Conservation (phyloP, 2,113 vertebrate genomes). For the Thalassoma bifasciatum region DNA sequence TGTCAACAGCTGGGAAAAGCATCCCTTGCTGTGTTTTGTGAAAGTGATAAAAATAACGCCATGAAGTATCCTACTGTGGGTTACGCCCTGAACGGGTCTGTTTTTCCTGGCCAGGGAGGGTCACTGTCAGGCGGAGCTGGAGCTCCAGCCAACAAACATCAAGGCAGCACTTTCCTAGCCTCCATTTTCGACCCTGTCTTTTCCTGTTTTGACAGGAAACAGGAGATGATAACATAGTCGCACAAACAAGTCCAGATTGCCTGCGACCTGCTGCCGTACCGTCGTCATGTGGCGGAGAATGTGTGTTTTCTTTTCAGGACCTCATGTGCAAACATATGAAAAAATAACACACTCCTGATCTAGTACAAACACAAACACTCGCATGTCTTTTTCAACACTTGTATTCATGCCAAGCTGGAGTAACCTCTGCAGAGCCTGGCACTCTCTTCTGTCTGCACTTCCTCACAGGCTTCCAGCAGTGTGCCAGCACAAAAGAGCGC, state of each 20-base stretch:
- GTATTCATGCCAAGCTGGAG: constrained; percentile 31
- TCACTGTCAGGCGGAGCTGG: constrained; percentile 69
- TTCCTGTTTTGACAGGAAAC: constrained; percentile 86
- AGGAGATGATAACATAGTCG: constrained; percentile 77
- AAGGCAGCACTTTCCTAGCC: constrained; percentile 79
- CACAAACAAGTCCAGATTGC: constrained; percentile 77
- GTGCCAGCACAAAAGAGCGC: constrained; percentile 54
- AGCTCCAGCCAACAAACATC: constrained; percentile 77
- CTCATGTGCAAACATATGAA: constrained; percentile 50
- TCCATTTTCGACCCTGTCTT: constrained; percentile 75
- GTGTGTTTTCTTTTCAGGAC: constrained; percentile 68
- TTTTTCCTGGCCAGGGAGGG: constrained; percentile 75
- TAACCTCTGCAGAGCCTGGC: constrained; percentile 46
- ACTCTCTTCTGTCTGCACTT: constrained; percentile 37
- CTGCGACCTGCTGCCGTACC: constrained; percentile 66
- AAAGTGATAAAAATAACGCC: constrained; percentile 81
- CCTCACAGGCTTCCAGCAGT: constrained; percentile 59
- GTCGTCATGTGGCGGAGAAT: constrained; percentile 46
- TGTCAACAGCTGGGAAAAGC: constrained; percentile 81
- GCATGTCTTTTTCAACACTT: constrained; percentile 23
- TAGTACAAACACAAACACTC: constrained; percentile 35
- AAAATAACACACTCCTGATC: constrained; percentile 35
- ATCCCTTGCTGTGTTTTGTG: constrained; percentile 68
- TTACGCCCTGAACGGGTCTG: constrained; percentile 68
- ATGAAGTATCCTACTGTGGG: constrained; percentile 63